Conservation (phyloP, 2,888 invertebrate species). For the Blastobasis adustella region DNA sequence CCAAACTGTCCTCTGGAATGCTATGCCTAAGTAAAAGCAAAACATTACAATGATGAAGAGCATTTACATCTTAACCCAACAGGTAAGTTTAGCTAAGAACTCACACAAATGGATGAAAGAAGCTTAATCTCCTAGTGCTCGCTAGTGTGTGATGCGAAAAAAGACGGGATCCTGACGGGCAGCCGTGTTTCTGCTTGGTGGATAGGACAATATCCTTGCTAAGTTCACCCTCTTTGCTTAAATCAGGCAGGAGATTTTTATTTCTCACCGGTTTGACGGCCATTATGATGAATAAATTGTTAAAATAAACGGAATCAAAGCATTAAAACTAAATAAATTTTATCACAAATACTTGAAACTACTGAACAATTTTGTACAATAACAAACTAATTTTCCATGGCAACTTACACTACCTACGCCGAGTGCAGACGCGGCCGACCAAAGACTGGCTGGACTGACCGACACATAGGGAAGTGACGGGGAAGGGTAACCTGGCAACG, state of each 20-base stretch:
- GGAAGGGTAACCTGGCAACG: too few species aligned
- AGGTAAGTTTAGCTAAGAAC: constrained; percentile 17
- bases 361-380: background rate
- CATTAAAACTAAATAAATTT: background rate
- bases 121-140: constrained; percentile 66
- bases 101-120: constrained; percentile 61
- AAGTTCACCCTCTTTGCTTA: constrained; percentile 56
- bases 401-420: constrained; percentile 4
- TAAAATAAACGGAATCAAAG: constrained; percentile 1
- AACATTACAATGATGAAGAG: background rate
- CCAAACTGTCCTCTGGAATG: constrained; percentile 80
- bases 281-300: constrained; percentile 22
- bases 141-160: constrained; percentile 77
- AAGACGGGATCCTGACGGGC: constrained; percentile 62
- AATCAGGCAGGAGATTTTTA: constrained; percentile 56
- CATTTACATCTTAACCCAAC: background rate
- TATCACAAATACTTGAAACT: background rate
- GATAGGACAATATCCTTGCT: constrained; percentile 50
- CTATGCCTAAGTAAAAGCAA: constrained; percentile 24
- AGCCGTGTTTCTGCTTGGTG: constrained; percentile 54
- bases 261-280: constrained; percentile 54
- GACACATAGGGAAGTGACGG: too few species aligned
- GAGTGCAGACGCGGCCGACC: too few species aligned
- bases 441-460: too few species aligned
- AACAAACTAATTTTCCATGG: constrained; percentile 2